These are phyloP conservation scores for Beroe forskalii DNA, from an alignment of 37 sponge, comb jelly and placozoan species.

Conservation along the genomic window DNA sequence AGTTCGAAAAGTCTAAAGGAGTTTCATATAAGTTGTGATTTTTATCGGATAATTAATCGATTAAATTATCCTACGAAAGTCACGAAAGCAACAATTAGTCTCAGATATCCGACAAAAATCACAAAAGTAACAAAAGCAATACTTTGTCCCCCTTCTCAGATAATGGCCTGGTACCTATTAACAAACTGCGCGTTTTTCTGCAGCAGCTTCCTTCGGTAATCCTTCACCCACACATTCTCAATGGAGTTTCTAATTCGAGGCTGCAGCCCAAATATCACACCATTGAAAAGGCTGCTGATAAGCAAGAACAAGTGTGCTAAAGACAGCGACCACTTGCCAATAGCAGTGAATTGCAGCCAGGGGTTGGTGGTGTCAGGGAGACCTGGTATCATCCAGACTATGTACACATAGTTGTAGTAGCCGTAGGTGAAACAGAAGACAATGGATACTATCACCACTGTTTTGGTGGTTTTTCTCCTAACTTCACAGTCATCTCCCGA, in stretches of 20 bases:
- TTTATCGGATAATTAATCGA: too few species aligned
- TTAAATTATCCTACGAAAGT: too few species aligned
- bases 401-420: conserved; percentile 11
- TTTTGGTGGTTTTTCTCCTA: not conserved
- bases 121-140: too few species aligned
- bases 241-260: not conserved
- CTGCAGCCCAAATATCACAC: not conserved
- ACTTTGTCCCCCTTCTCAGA: too few species aligned
- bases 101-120: too few species aligned
- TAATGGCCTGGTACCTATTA: too few species aligned
- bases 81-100: too few species aligned
- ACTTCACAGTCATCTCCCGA: not conserved
- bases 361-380: not conserved
- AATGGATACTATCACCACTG: conserved; percentile 17
- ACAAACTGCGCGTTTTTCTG: too few species aligned
- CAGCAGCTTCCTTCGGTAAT: not conserved
- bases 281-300: conserved; percentile 44
- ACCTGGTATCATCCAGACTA: conserved; percentile 62
- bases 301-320: conserved; percentile 33
- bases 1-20: too few species aligned
- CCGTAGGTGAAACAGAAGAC: conserved; percentile 29
- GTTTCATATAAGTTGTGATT: too few species aligned
- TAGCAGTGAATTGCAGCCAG: conserved; percentile 17
- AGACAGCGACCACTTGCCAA: conserved; percentile 10
- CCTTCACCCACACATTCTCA: conserved; percentile 5